phyloP scores from a whole-genome alignment of 2,888 invertebrate species.

The Oscheius sp. region DNA sequence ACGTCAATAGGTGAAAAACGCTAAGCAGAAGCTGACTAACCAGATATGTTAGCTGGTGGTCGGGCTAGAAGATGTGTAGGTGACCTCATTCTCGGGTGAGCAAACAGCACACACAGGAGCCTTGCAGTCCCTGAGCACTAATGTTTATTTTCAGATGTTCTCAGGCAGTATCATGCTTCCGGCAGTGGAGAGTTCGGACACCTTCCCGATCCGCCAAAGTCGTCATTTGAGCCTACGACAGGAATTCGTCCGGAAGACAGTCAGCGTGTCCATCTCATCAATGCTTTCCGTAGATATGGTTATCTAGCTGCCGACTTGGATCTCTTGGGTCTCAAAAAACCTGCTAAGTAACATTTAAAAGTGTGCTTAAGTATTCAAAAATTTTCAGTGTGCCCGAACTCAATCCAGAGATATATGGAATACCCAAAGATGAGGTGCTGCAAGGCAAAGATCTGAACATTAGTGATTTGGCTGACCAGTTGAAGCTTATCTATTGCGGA shows the following conservation, averaged over 20 bases:
- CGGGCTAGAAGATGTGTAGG: constrained; percentile 23
- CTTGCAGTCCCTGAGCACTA: neutral
- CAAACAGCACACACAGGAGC: constrained; percentile 15
- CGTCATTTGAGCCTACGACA: constrained; percentile 52
- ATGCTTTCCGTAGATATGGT: constrained; percentile 70
- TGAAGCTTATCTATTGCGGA: constrained; percentile 65
- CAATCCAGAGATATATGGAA: constrained; percentile 63
- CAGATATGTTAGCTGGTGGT: neutral
- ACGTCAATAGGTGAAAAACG: constrained; percentile 16
- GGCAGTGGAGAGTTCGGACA: constrained; percentile 59
- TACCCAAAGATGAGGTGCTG: constrained; percentile 49
- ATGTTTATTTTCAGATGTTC: constrained; percentile 27
- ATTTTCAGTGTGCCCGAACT: constrained; percentile 64
- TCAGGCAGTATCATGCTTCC: constrained; percentile 50
- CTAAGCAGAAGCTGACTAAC: neutral
- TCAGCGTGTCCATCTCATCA: constrained; percentile 66
- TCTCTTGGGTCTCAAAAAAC: constrained; percentile 61
- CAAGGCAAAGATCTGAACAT: constrained; percentile 45
- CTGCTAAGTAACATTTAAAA: constrained; percentile 44
- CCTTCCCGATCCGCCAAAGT: constrained; percentile 58
- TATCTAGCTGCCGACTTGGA: constrained; percentile 69
- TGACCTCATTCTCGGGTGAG: constrained; percentile 32
- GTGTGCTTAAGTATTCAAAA: neutral
- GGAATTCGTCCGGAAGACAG: constrained; percentile 53
- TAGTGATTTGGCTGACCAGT: constrained; percentile 55